These are phyloP conservation scores for Microctenopoma stevenorrisi DNA, from an alignment of 2,797 vertebrate species.

Conservation along the genomic window DNA sequence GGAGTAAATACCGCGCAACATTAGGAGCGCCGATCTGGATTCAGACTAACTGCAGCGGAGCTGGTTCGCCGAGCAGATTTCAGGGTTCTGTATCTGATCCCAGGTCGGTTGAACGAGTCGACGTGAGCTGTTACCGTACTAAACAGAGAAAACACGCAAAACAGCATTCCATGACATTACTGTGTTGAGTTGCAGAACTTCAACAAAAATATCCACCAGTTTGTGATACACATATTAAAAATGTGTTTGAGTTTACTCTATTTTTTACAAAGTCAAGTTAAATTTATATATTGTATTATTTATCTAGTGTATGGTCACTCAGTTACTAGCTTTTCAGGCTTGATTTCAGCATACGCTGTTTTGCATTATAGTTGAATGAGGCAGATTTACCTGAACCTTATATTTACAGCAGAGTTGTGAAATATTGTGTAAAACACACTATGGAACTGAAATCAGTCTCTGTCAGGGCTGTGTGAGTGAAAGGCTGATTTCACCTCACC, in stretches of 20 bases:
- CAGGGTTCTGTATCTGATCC: neutral
- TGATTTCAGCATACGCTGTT: no score
- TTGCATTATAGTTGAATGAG: no score
- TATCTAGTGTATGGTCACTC: neutral
- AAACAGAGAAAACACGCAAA: slow-evolving; percentile 2
- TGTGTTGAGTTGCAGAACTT: neutral
- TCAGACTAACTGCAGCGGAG: neutral
- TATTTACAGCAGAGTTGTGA: no score
- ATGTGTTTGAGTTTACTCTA: no score
- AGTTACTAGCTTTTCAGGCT: no score
- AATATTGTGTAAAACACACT: neutral
- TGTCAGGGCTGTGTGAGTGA: neutral
- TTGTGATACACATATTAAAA: neutral
- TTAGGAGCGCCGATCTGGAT: neutral
- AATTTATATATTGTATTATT: neutral
- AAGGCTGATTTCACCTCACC: no score
- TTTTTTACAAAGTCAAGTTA: no score
- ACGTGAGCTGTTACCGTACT: slow-evolving; percentile 9
- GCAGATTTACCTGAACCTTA: neutral
- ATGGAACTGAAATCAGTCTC: neutral
- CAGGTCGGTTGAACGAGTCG: neutral
- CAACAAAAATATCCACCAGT: neutral
- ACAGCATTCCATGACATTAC: neutral
- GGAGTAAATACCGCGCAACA: neutral
- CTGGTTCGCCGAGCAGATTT: rapidly evolving